phyloP scores from a whole-genome alignment of 2,113 vertebrate genomes.

The Cryptotis parvus region DNA sequence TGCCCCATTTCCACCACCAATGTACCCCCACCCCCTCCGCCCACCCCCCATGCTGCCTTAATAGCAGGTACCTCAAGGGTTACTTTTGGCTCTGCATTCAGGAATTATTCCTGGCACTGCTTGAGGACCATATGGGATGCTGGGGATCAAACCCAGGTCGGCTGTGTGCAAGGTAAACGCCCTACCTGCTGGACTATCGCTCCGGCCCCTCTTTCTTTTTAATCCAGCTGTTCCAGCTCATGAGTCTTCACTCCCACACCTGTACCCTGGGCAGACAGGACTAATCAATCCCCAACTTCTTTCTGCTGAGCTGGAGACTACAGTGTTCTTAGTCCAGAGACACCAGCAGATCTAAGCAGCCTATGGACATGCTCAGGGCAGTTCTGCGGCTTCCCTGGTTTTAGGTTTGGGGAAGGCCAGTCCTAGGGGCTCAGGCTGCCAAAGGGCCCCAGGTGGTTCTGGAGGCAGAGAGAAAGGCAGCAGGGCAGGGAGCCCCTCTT shows the following conservation, averaged over 20 bases:
- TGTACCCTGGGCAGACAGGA: not conserved
- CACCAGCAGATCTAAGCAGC: not conserved
- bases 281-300: not conserved
- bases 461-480: not conserved
- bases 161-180: no score
- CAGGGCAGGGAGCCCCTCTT: not conserved
- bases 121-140: no score
- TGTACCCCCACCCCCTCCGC: no score
- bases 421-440: not conserved
- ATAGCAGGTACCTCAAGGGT: no score
- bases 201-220: not conserved
- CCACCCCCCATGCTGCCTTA: no score
- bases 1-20: no score
- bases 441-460: not conserved
- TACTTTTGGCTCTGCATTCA: no score
- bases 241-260: accelerated
- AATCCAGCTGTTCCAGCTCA: not conserved
- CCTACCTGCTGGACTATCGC: no score
- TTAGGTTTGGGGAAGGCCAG: not conserved
- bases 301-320: not conserved
- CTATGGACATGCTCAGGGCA: not conserved
- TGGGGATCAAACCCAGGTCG: no score
- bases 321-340: not conserved
- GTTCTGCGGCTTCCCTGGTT: not conserved
- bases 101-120: no score